Conservation (phyloP, 2,797 vertebrate genomes). For the Cryptoblepharus egeriae region DNA sequence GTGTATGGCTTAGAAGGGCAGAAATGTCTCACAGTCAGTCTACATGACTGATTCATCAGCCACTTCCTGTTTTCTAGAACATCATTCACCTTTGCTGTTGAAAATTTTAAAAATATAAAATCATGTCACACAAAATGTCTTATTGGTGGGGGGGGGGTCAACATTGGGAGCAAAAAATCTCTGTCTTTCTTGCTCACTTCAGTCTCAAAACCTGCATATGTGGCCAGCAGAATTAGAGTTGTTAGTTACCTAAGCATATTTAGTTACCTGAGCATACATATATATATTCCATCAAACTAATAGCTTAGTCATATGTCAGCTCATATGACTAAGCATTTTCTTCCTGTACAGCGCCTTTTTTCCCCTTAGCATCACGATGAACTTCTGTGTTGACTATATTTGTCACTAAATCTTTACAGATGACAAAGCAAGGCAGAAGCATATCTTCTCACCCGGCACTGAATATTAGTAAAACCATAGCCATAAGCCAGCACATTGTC, state of each 20-base stretch:
- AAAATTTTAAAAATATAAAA: not conserved
- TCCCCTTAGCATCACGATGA: slow-evolving; percentile 28
- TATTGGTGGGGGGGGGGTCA: not conserved
- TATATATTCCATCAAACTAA: slow-evolving; percentile 41
- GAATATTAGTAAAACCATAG: slow-evolving; percentile 24
- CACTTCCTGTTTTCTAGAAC: not conserved
- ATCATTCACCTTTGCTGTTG: not conserved
- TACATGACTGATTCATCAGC: not conserved
- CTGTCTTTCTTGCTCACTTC: fast-evolving
- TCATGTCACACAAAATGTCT: not conserved
- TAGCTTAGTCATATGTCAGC: slow-evolving; percentile 57
- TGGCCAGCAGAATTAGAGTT: not conserved
- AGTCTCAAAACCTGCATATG: not conserved
- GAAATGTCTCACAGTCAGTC: not conserved
- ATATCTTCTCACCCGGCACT: slow-evolving; percentile 28
- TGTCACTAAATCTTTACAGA: slow-evolving; percentile 18
- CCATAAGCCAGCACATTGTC: slow-evolving; percentile 20
- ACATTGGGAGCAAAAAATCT: fast-evolving
- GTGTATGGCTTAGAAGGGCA: not conserved
- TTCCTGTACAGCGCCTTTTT: slow-evolving; percentile 40
- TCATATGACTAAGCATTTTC: slow-evolving; percentile 27
- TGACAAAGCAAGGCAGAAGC: slow-evolving; percentile 17
- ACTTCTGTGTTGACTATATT: slow-evolving; percentile 19
- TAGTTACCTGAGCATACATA: slow-evolving; percentile 40
- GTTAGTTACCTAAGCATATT: not conserved